Evolutionary conservation across 2,113 vertebrate species (phyloP), one percentile per base, ranked within the genome.

Genomic region (Pseudorectes ferrugineus): DNA sequence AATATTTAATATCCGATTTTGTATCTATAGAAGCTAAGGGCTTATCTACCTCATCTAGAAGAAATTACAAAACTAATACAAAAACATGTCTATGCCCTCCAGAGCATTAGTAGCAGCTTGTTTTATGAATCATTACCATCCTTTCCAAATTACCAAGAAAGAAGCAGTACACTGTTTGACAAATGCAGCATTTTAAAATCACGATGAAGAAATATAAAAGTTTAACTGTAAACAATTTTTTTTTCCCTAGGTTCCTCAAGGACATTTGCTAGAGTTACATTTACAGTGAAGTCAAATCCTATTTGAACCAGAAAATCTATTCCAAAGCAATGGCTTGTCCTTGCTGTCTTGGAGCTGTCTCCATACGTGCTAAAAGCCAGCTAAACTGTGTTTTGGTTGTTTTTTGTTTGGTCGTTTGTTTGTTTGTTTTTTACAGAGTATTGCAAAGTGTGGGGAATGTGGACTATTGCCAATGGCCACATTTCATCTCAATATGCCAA

Each of bases 401-500:
- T 10, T 68, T 74, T 67, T 68, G n/a, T 59, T 89, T 6, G 33
- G 33, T 40, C 4, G 3, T 24, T 35, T 43, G 5, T 46, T 81
- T 68, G 12, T 35, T 25, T 48, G n/a, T 78, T 88, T 87, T 79
- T 52, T 9, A 46, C 16, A 14, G 5, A 87, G 31, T 71, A 52
- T 35, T 59, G 21, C n/a, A 72, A 72, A 80, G 9, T 54, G 38
- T 62, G 75, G 71, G 18, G 57, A 55, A 68, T 67, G n/a, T 91
- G 85, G 61, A 45, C 10, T 87, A 17, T 26, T 2, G 25, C 74
- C 81, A 93, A 45, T 2, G 19, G 48, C 65, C 48, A 87, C 45
- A 49, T 94, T 93, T 93, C 65, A 74, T 95, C 70, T 89, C 43
- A 85, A 38, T 81, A 89, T 91, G 52, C 61, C 66, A 87, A 91